Evolutionary conservation across 2,888 invertebrate genomes (phyloP).

Genomic region (Agrypnus murinus): DNA sequence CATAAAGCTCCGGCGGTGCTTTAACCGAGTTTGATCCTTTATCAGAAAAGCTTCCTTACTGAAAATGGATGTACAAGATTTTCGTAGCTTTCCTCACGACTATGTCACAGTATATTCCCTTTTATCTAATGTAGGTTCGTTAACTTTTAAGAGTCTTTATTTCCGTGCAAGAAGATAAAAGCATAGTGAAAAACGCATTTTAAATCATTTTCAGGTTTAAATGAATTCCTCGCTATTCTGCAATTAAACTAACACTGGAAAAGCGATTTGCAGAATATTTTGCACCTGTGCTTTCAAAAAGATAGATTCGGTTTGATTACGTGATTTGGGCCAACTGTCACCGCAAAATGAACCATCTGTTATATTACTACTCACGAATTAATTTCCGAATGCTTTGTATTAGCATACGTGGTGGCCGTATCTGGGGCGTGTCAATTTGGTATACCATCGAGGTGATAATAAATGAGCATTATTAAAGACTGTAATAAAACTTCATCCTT

Average conservation of each 20-base stretch:
- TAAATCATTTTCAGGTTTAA: no score
- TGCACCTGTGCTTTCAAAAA: conserved; percentile 31
- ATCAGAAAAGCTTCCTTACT: conserved; percentile 22
- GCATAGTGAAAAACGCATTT: no score
- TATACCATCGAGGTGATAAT: not conserved
- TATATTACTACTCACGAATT: conserved; percentile 30
- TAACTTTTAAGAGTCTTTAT: conserved; percentile 15
- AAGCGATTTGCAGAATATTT: conserved; percentile 19
- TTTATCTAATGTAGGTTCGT: conserved; percentile 7
- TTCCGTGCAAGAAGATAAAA: not conserved
- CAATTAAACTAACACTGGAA: conserved; percentile 4
- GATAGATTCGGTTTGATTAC: conserved; percentile 16
- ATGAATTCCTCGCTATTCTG: not conserved
- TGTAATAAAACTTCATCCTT: conserved; percentile 7
- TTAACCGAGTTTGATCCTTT: conserved; percentile 29
- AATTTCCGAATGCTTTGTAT: conserved; percentile 28
- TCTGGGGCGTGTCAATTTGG: conserved; percentile 4
- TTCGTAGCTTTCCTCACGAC: conserved; percentile 17
- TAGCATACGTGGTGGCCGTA: conserved; percentile 26
- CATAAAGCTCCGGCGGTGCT: conserved; percentile 15
- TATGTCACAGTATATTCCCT: not conserved
- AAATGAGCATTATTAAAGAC: conserved; percentile 11
- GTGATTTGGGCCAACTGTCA: conserved; percentile 29
- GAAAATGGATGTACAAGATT: conserved; percentile 31
- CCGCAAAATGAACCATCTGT: conserved; percentile 22